Evolutionary conservation across 1,140 invertebrate genomes (phyloP), one percentile per base, ranked within the genome.

Genomic region (Eueides isabella): DNA sequence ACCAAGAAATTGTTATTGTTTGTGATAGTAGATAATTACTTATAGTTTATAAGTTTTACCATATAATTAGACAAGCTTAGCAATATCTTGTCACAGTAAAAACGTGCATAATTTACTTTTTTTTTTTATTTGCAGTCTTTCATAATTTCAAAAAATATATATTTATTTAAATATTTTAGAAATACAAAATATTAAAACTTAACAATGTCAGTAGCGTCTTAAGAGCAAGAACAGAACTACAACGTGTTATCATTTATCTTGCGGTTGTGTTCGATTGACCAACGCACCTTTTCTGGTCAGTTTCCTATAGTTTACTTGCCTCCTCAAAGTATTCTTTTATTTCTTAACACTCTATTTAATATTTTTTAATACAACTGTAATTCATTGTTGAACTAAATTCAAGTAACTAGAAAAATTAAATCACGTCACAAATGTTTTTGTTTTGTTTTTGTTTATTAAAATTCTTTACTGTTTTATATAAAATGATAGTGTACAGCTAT

Each of bases 221-320:
- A 48, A 48, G n/a, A 38, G 16, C 35, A 35, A 44, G 14, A 26
- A 55, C 26, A 55, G 48, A 2, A 6, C 48, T 55, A 55, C 4
- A 63, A 33, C n/a, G 33, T 29, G 74, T 76, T 74, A 76, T 44
- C 41, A 79, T 76, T 69, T 75, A 75, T 73, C 72, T 48, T 35
- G 71, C 71, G 68, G 68, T 69, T 74, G 55, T 30, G 62, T 68
- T 76, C 66, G 35, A 81, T 90, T 90, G 81, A 81, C 80, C 81
- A 87, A 90, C 67, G 35, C 78, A 75, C 83, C 81, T 82, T 87
- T 85, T 84, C 71, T 74, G 74, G 79, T 80, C 61, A 28, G 74
- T 85, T 88, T 87, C 81, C 85, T 76, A 85, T 80, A 85, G 71
- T 63, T 12, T 30, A 41, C 72, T 26, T 26, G 78, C 73, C 72